Conservation (phyloP, 2,113 vertebrate genomes). For the Lasiurus cinereus region DNA sequence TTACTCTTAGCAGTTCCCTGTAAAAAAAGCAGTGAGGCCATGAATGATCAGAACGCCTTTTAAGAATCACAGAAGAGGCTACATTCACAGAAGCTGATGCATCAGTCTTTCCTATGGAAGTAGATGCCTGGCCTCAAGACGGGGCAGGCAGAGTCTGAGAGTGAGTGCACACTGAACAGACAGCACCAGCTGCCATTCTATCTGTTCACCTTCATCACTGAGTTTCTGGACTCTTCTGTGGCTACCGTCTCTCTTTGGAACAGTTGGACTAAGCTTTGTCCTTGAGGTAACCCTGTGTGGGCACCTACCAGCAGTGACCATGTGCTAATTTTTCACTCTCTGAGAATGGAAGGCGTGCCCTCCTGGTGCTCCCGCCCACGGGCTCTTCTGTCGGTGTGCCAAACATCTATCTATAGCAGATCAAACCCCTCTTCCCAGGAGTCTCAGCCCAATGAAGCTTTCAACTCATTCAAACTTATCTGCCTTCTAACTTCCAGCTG, state of each 20-base stretch:
- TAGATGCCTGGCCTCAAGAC: not conserved
- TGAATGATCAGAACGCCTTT: conserved; percentile 37
- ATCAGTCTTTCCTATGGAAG: not conserved
- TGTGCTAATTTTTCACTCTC: not conserved
- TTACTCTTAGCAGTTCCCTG: conserved; percentile 33
- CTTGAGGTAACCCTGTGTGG: not conserved
- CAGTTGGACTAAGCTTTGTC: not conserved
- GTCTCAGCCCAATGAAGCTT: not conserved
- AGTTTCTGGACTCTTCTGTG: not conserved
- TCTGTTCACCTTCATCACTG: not conserved
- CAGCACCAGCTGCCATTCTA: not conserved
- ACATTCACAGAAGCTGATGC: not conserved
- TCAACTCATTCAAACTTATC: not conserved
- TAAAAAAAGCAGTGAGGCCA: not conserved
- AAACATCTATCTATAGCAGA: not conserved
- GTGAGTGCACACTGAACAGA: fast-evolving
- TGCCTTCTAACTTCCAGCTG: not conserved
- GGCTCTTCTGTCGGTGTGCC: not conserved
- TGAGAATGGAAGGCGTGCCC: not conserved
- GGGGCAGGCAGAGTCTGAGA: not conserved
- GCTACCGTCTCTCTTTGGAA: not conserved
- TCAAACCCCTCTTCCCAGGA: not conserved
- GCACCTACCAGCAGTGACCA: not conserved
- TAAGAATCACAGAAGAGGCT: not conserved
- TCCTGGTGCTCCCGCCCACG: too few relatives aligned